These are phyloP conservation scores for Crioceris asparagi DNA, from an alignment of 2,888 invertebrate genomes.

Conservation along the genomic window DNA sequence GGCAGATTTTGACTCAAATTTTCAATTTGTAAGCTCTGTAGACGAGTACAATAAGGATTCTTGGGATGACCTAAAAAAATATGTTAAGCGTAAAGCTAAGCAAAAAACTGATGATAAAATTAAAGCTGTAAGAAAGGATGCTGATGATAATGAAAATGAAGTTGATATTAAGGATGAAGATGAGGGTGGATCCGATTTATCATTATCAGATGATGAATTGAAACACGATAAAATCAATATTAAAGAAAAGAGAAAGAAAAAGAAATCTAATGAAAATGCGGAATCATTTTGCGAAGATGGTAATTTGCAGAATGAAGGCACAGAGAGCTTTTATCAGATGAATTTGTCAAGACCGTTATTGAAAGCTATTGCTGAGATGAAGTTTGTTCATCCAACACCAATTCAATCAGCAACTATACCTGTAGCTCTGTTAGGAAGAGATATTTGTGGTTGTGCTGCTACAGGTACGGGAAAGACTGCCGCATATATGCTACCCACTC, in stretches of 20 bases:
- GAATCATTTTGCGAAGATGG: slow-evolving; percentile 44
- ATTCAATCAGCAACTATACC: slow-evolving; percentile 95
- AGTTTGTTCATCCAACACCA: slow-evolving; percentile 90
- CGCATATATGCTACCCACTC: slow-evolving; percentile 94
- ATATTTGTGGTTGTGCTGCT: slow-evolving; percentile 97
- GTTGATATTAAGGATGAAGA: slow-evolving; percentile 32
- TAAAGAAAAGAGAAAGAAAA: slow-evolving; percentile 51
- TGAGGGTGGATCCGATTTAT: slow-evolving; percentile 48
- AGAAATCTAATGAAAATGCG: slow-evolving; percentile 30
- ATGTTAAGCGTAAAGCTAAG: slow-evolving; percentile 54
- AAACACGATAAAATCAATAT: slow-evolving; percentile 58
- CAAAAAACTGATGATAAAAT: slow-evolving; percentile 81
- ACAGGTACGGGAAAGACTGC: slow-evolving; percentile 98
- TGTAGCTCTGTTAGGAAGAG: slow-evolving; percentile 81
- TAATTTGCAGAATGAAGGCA: slow-evolving; percentile 51
- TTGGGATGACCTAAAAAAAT: slow-evolving; percentile 31
- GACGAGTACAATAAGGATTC: slow-evolving; percentile 69
- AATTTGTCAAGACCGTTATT: slow-evolving; percentile 88
- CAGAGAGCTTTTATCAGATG: slow-evolving; percentile 81
- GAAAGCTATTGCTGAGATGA: slow-evolving; percentile 80
- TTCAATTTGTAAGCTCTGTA: slow-evolving; percentile 67
- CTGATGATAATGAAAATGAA: slow-evolving; percentile 35
- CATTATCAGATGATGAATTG: slow-evolving; percentile 69
- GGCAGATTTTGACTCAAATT: slow-evolving; percentile 69
- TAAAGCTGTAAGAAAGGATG: slow-evolving; percentile 34